Evolutionary conservation across 2,113 vertebrate species (phyloP).

Genomic region (Thamnophis sirtalis): DNA sequence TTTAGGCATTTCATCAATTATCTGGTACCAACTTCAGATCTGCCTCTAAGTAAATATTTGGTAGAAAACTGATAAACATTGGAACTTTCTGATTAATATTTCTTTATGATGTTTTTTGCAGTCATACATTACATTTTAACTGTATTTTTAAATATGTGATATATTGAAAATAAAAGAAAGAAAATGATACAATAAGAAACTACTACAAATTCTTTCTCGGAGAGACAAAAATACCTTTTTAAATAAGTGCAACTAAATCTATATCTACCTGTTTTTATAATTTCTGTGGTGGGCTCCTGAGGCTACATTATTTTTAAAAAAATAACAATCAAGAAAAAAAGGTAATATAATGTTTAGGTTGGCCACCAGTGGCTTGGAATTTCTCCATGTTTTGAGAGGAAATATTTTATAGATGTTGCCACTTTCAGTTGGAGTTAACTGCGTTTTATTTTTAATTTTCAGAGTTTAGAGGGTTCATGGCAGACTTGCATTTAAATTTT

Average conservation of each 20-base stretch:
- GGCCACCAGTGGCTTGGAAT: background rate
- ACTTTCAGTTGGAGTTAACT: background rate
- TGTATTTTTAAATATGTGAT: background rate
- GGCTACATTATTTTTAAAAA: background rate
- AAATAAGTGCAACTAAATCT: background rate
- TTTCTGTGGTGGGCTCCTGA: background rate
- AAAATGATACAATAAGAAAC: background rate
- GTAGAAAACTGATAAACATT: background rate
- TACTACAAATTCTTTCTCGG: background rate
- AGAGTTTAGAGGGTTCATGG: background rate
- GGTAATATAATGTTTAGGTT: background rate
- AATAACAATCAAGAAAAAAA: background rate
- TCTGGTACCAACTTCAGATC: background rate
- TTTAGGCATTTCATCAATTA: background rate
- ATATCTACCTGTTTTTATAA: background rate
- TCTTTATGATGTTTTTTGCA: background rate
- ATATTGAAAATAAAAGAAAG: background rate
- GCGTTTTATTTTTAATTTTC: background rate
- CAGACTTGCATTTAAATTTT: conserved; percentile 4
- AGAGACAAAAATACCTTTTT: background rate
- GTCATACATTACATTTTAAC: background rate
- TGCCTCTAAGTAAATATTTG: background rate
- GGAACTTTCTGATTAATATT: background rate
- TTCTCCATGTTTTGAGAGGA: background rate
- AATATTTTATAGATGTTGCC: background rate